A percentile compares a stretch with the other conserved stretches of the same genome.
phyloP scores from a whole-genome alignment of 1,140 invertebrate species.

The Gryon sp. region DNA sequence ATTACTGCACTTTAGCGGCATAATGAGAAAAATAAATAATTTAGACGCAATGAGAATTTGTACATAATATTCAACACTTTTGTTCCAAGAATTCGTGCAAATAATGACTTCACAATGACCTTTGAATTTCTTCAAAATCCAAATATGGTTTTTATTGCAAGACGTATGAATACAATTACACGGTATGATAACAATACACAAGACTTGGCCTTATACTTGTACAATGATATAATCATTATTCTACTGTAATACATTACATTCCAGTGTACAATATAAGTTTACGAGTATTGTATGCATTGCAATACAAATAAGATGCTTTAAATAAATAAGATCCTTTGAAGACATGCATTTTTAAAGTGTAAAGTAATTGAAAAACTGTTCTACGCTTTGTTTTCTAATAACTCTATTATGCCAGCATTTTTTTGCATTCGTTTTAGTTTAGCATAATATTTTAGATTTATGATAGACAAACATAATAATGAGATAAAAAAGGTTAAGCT shows the following conservation, averaged over 20 bases:
- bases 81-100: slow-evolving; percentile 38
- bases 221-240: slow-evolving; percentile 59
- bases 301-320: slow-evolving; percentile 12
- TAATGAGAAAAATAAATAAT: too few relatives aligned
- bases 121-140: slow-evolving; percentile 44
- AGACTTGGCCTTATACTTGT: slow-evolving; percentile 38
- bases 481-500: too few relatives aligned
- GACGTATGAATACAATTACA: slow-evolving; percentile 54
- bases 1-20: too few relatives aligned
- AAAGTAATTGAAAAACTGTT: too few relatives aligned
- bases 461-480: too few relatives aligned
- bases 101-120: slow-evolving; percentile 36
- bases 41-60: slow-evolving; percentile 13
- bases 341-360: too few relatives aligned
- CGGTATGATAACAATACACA: slow-evolving; percentile 47
- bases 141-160: slow-evolving; percentile 45
- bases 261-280: slow-evolving; percentile 44
- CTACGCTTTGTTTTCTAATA: too few relatives aligned
- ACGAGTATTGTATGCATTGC: slow-evolving; percentile 17
- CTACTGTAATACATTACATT: slow-evolving; percentile 34
- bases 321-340: too few relatives aligned
- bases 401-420: too few relatives aligned
- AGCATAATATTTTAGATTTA: too few relatives aligned
- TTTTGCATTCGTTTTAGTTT: too few relatives aligned
- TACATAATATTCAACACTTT: slow-evolving; percentile 11